phyloP scores from a whole-genome alignment of 2,888 invertebrate species.

The Drosophila phalerata region DNA sequence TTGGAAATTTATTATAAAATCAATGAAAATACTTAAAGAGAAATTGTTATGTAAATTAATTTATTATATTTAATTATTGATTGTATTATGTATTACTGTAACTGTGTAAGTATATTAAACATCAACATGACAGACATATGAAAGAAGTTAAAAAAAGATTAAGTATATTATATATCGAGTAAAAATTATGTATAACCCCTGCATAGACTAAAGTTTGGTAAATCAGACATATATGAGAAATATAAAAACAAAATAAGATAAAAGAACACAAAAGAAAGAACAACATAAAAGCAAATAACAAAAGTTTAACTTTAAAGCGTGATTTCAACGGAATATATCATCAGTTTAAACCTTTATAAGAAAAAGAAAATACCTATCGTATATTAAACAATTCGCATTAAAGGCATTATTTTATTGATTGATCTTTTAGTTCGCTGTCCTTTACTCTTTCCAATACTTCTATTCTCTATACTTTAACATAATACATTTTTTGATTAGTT shows the following conservation, averaged over 20 bases:
- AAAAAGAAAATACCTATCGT: slow-evolving; percentile 44
- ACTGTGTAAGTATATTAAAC: slow-evolving; percentile 72
- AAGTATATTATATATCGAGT: slow-evolving; percentile 54
- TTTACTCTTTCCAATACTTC: slow-evolving; percentile 3
- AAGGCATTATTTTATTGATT: slow-evolving; percentile 18
- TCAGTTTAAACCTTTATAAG: slow-evolving; percentile 70
- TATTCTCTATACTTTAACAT: not conserved
- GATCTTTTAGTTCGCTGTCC: slow-evolving; percentile 5
- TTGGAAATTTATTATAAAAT: slow-evolving; percentile 68
- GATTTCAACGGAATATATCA: slow-evolving; percentile 84
- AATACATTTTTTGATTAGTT: slow-evolving; percentile 8
- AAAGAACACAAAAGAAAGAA: slow-evolving; percentile 37
- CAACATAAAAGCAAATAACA: slow-evolving; percentile 79
- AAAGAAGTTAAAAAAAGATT: slow-evolving; percentile 37
- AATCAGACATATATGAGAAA: slow-evolving; percentile 56
- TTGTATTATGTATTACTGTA: slow-evolving; percentile 59
- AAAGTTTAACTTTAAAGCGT: slow-evolving; percentile 85
- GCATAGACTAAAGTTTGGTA: slow-evolving; percentile 71
- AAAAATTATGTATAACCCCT: slow-evolving; percentile 69
- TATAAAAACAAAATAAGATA: slow-evolving; percentile 40
- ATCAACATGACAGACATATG: slow-evolving; percentile 44
- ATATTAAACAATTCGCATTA: slow-evolving; percentile 59
- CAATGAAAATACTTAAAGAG: slow-evolving; percentile 50
- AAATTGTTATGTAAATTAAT: slow-evolving; percentile 84
- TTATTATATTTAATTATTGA: slow-evolving; percentile 72